Percentiles rank a stretch among this genome's conserved stretches.
phyloP scores from a whole-genome alignment of 2,888 invertebrate species.

The Caenorhabditis sulstoni region DNA sequence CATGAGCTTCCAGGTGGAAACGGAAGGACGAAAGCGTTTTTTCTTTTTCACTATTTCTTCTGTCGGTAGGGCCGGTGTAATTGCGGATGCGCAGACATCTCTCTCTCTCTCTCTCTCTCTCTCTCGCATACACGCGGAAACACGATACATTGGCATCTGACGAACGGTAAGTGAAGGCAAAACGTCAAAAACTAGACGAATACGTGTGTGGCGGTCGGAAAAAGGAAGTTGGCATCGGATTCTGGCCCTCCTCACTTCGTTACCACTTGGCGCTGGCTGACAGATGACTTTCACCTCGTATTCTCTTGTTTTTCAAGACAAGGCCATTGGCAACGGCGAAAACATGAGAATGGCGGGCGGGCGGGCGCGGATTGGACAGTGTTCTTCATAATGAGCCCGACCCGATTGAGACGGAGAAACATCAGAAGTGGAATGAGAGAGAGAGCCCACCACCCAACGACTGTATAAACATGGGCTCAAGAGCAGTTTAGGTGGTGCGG shows the following conservation, averaged over 20 bases:
- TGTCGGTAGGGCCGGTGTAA: constrained; percentile 27
- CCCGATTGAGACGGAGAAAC: constrained; percentile 12
- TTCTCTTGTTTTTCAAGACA: constrained; percentile 12
- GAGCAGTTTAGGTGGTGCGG: constrained; percentile 50
- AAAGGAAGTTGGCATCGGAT: constrained; percentile 27
- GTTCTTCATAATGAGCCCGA: constrained; percentile 21
- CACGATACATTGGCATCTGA: constrained; percentile 49
- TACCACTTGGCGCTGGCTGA: constrained; percentile 40
- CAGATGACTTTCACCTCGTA: constrained; percentile 32
- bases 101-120: too few species aligned
- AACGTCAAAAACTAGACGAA: constrained; percentile 28
- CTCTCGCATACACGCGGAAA: constrained; percentile 26
- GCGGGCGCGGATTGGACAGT: constrained; percentile 11
- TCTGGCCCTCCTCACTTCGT: constrained; percentile 45
- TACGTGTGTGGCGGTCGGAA: neutral
- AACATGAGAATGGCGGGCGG: constrained; percentile 27
- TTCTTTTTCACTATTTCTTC: neutral
- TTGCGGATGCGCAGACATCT: constrained; percentile 35
- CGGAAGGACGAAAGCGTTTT: constrained; percentile 17
- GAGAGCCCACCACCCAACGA: constrained; percentile 10
- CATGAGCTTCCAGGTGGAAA: constrained; percentile 51
- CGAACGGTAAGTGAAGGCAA: constrained; percentile 43
- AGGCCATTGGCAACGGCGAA: constrained; percentile 21
- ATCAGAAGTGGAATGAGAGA: constrained; percentile 7
- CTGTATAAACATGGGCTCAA: constrained; percentile 58